phyloP scores from a whole-genome alignment of 2,888 invertebrate species.

The Stegophylla sp. region DNA sequence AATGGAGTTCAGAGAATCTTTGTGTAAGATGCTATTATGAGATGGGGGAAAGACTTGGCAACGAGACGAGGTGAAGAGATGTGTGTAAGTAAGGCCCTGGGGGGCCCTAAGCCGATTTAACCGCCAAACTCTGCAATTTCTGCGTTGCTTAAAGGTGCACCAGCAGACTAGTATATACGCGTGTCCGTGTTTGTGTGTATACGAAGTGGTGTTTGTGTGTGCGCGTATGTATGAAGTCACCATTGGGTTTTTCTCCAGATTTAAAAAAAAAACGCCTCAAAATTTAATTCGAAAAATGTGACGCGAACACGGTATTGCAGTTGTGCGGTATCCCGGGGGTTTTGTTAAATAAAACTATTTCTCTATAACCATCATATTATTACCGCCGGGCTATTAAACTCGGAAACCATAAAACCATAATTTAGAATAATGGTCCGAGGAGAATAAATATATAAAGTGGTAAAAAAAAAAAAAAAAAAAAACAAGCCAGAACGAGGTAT shows the following conservation, averaged over 20 bases:
- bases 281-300: conserved; percentile 19
- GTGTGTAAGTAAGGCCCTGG: conserved; percentile 43
- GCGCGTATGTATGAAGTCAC: not conserved
- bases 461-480: conserved; percentile 16
- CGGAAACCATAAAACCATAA: conserved; percentile 34
- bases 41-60: conserved; percentile 40
- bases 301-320: not conserved
- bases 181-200: not conserved
- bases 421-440: conserved; percentile 39
- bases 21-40: conserved; percentile 44
- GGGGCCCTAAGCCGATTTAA: conserved; percentile 55
- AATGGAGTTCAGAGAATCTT: conserved; percentile 42
- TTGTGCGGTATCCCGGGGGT: not conserved
- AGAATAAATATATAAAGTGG: too few species aligned
- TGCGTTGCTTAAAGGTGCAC: conserved; percentile 35
- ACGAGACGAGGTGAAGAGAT: conserved; percentile 1
- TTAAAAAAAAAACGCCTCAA: conserved; percentile 22
- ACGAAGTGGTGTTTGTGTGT: not conserved
- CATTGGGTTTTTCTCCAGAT: conserved; percentile 11
- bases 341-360: conserved; percentile 16
- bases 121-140: conserved; percentile 44
- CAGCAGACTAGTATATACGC: not conserved
- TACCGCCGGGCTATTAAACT: not conserved
- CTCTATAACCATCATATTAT: conserved; percentile 3
- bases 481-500: conserved; percentile 40